Evolutionary conservation across 2,797 vertebrate species (phyloP).

Genomic region (Epinephelus awoara): DNA sequence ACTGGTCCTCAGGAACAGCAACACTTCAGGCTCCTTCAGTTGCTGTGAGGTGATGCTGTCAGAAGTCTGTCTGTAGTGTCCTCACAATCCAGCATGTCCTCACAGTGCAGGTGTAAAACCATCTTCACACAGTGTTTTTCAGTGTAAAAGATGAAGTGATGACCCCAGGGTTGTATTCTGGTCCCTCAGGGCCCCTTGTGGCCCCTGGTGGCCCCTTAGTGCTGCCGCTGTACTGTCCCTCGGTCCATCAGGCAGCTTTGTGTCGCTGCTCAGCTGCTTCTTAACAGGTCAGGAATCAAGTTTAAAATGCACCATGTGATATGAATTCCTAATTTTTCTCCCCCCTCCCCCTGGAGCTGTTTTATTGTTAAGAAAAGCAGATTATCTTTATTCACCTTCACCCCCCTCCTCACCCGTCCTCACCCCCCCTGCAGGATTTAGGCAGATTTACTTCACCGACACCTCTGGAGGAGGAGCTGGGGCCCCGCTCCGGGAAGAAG

Average conservation of each 20-base stretch:
- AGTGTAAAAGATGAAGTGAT: too few relatives aligned
- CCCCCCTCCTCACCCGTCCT: slow-evolving; percentile 78
- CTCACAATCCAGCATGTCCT: too few relatives aligned
- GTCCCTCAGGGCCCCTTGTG: neutral
- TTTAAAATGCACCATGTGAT: slow-evolving; percentile 90
- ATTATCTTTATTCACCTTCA: slow-evolving; percentile 90
- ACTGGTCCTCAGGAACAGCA: too few relatives aligned
- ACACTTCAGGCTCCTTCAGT: too few relatives aligned
- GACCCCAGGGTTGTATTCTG: neutral
- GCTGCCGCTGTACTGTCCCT: slow-evolving; percentile 12
- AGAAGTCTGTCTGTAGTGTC: too few relatives aligned
- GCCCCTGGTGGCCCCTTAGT: slow-evolving; percentile 42
- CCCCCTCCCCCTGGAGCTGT: slow-evolving; percentile 76
- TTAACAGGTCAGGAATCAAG: slow-evolving; percentile 80
- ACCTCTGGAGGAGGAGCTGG: slow-evolving; percentile 90
- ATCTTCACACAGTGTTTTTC: too few relatives aligned
- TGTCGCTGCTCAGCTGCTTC: slow-evolving; percentile 48
- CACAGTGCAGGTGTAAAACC: too few relatives aligned
- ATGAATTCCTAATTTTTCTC: slow-evolving; percentile 89
- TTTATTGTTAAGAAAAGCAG: slow-evolving; percentile 89
- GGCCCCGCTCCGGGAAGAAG: slow-evolving; percentile 86
- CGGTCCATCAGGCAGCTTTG: slow-evolving; percentile 52
- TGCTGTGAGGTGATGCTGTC: slow-evolving; percentile 77
- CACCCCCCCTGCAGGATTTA: slow-evolving; percentile 87
- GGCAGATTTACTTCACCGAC: slow-evolving; percentile 95